These are phyloP conservation scores for Anthrax anthrax DNA, from an alignment of 2,888 invertebrate genomes.

Conservation along the genomic window DNA sequence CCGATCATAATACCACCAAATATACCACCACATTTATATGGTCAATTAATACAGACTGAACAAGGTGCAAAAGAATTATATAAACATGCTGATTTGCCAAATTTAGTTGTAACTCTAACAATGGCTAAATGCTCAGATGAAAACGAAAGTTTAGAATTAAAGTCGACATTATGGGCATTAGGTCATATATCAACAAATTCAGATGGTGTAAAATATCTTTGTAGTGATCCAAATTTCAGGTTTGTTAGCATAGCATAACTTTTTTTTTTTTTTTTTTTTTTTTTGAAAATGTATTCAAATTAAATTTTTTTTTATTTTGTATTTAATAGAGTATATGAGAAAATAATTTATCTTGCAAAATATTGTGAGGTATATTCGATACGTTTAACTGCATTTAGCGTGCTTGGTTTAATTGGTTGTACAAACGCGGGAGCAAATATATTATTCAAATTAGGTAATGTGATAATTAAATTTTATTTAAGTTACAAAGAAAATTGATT, in stretches of 20 bases:
- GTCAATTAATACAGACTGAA: constrained; percentile 61
- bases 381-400: constrained; percentile 78
- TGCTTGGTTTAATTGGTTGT: constrained; percentile 62
- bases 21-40: constrained; percentile 62
- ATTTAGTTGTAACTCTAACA: constrained; percentile 24
- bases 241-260: constrained; percentile 7
- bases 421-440: constrained; percentile 71
- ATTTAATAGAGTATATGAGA: constrained; percentile 26
- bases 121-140: constrained; percentile 46
- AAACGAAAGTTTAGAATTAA: constrained; percentile 59
- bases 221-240: constrained; percentile 35
- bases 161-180: constrained; percentile 79
- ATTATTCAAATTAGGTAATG: constrained; percentile 50
- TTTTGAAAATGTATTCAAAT: too few species aligned
- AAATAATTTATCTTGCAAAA: constrained; percentile 53
- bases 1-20: constrained; percentile 37
- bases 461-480: background rate
- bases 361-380: constrained; percentile 73
- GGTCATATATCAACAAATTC: constrained; percentile 69
- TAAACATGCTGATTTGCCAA: constrained; percentile 25
- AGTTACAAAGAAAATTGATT: background rate
- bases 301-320: too few species aligned
- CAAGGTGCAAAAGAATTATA: constrained; percentile 32
- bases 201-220: constrained; percentile 60
- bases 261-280: constrained; percentile 7